Evolutionary conservation across 1,140 invertebrate genomes (phyloP).

Genomic region (Adelges cooleyi): DNA sequence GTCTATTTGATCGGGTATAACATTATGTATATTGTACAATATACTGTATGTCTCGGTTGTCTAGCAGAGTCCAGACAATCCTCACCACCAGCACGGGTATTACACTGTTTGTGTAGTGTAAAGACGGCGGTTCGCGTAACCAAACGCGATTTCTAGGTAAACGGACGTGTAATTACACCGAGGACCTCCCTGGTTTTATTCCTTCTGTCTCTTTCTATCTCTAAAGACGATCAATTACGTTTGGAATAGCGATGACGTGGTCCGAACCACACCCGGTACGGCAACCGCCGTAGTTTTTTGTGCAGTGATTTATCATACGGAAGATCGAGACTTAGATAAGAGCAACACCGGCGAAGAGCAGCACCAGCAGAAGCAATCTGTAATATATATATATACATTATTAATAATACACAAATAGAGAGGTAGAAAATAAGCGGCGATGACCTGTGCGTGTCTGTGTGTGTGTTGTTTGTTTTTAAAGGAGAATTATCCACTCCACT

Average conservation of each 20-base stretch:
- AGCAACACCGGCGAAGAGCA: not conserved
- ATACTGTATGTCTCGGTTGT: no score
- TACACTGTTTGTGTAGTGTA: no score
- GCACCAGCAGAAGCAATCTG: no score
- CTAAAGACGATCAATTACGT: not conserved
- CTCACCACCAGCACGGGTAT: no score
- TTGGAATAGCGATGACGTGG: constrained; percentile 10
- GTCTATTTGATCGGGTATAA: no score
- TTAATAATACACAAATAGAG: not conserved
- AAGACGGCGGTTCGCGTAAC: not conserved
- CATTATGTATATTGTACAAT: no score
- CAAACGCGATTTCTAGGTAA: constrained; percentile 1
- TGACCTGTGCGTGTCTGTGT: not conserved
- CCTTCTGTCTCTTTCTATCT: not conserved
- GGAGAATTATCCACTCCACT: not conserved
- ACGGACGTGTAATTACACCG: constrained; percentile 7
- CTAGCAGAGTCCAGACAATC: no score
- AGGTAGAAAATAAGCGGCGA: not conserved
- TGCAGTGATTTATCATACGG: constrained; percentile 5
- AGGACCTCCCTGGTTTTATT: constrained; percentile 6
- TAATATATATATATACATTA: no score
- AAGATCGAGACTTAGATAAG: constrained; percentile 9
- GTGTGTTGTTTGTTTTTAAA: no score
- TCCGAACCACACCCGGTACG: constrained; percentile 3
- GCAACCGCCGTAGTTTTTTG: not conserved